Percentiles rank a stretch among this genome's conserved stretches.
These are phyloP conservation scores for Aphodius granarius DNA, from an alignment of 2,888 invertebrate species.

Conservation along the genomic window DNA sequence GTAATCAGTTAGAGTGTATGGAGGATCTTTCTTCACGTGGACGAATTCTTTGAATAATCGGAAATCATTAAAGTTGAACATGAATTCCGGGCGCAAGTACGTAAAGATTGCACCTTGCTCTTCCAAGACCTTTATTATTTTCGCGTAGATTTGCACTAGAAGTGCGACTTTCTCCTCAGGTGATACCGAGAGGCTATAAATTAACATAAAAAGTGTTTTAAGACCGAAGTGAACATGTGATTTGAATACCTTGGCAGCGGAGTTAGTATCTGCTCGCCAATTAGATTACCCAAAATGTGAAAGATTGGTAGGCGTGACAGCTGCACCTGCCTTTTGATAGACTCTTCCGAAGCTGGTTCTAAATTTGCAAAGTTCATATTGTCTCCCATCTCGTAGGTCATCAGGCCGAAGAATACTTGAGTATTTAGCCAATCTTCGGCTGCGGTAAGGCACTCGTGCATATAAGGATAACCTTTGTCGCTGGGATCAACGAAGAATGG, in stretches of 20 bases:
- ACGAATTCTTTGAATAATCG: slow-evolving; percentile 33
- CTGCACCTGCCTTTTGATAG: neutral
- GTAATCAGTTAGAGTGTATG: neutral
- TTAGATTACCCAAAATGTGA: neutral
- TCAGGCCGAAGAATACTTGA: neutral
- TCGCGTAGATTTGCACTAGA: slow-evolving; percentile 41
- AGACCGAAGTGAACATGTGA: too few relatives aligned
- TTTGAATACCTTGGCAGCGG: neutral
- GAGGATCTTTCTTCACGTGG: neutral
- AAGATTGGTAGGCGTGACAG: neutral
- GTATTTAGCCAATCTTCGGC: neutral
- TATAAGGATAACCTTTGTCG: neutral
- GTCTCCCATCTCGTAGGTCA: neutral
- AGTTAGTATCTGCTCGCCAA: neutral
- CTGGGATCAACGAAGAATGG: neutral
- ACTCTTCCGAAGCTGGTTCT: neutral
- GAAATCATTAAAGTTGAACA: slow-evolving; percentile 53
- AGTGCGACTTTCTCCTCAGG: neutral
- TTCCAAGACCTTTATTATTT: slow-evolving; percentile 47
- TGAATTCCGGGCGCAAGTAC: slow-evolving; percentile 50
- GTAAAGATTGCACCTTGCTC: slow-evolving; percentile 48
- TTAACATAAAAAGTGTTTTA: neutral
- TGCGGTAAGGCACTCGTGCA: neutral
- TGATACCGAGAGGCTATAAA: neutral
- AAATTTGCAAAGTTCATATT: neutral